These are phyloP conservation scores for Chinchilla lanigera DNA, from an alignment of 2,113 vertebrate species.

Conservation along the genomic window DNA sequence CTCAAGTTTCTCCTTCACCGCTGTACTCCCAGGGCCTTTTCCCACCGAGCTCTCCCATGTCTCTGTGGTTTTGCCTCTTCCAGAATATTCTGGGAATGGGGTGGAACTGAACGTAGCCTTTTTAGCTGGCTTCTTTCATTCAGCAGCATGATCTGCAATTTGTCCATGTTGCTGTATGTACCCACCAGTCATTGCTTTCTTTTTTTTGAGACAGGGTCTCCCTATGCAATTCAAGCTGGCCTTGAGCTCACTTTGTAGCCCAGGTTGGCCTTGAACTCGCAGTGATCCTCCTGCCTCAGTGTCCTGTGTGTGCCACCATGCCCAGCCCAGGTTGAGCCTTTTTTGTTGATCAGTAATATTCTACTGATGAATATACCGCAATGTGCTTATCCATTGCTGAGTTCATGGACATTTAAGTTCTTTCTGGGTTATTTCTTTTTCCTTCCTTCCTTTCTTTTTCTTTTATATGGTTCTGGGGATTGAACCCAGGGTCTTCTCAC, in stretches of 20 bases:
- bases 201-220: no score
- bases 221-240: no score
- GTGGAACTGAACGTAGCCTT: neutral
- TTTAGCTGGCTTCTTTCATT: neutral
- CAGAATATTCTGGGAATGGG: neutral
- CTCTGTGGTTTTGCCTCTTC: neutral
- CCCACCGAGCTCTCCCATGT: neutral
- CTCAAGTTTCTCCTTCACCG: no score
- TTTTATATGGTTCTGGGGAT: neutral
- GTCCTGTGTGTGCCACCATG: no score
- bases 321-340: neutral
- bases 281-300: no score
- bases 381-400: neutral
- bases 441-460: neutral
- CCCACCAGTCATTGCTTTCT: no score
- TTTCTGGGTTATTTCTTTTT: neutral
- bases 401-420: neutral
- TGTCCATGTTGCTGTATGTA: neutral
- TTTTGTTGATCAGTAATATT: neutral
- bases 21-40: no score
- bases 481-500: neutral
- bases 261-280: no score
- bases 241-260: no score
- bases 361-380: neutral
- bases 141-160: neutral